Evolutionary conservation across 2,888 invertebrate species (phyloP), one percentile per base, ranked within the genome.

Genomic region (Tinea semifulvella): DNA sequence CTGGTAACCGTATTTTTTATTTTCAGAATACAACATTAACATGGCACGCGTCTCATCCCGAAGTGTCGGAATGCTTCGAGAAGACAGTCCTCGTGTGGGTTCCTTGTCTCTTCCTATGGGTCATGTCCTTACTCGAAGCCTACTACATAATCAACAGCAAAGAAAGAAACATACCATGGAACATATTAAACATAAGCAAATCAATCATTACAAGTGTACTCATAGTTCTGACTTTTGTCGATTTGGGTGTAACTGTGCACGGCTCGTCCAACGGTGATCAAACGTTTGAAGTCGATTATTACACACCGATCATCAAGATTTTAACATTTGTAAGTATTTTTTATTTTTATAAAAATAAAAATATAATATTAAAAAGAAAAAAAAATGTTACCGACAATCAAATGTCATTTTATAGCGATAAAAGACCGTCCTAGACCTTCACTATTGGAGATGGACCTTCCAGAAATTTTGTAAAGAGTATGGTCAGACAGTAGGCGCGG

Each of bases 31-130:
- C 72, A 52, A 84, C 86, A 52, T 61, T 88, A 56, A 87, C 93
- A 46, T 95, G 95, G 95, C 65, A 90, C 60, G 90, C 96, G 13
- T 80, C 85, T 5, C 84, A 88, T 67, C 98, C 96, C 26, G 90
- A 93, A 63, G 84, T 98, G 53, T 93, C 97, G 50, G 85, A 85
- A 62, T 98, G 98, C 71, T 96, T 98, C 70, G 91, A 96, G 73
- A 90, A 91, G 66, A 96, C 97, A 1, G 88, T 92, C 1, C 72
- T 98, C 19, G 83, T 94, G 42, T 98, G 97, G 96, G 73, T 86
- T 25, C 97, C 98, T 0, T 94, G 94, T 67, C 82, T 85, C 43
- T 93, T 92, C 66, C 77, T 96, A 11, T 95, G 94, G 92, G 53
- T 86, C 1, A 87, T 91, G 55, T 82, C 90, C 3, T 74, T 88